Percentiles rank a stretch among this genome's conserved stretches.
phyloP scores from a whole-genome alignment of 30 jellyfish, hydroid and myxozoan genomes.

The Turritopsis dohrnii region DNA sequence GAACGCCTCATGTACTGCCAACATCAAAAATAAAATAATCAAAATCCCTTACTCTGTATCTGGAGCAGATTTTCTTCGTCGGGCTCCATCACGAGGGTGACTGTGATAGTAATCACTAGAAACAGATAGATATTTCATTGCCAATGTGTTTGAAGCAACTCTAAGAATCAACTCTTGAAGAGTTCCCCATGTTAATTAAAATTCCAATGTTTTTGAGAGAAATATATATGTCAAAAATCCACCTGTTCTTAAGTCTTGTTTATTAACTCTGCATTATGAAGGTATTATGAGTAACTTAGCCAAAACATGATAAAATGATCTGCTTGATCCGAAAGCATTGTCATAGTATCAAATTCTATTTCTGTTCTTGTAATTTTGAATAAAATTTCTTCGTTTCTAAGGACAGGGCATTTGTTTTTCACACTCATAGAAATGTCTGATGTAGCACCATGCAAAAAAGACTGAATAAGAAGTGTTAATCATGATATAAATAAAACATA shows the following conservation, averaged over 20 bases:
- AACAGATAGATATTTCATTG: not conserved
- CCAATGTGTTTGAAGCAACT: not conserved
- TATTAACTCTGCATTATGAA: not conserved
- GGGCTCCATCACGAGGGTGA: not conserved
- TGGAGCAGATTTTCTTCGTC: slow-evolving; percentile 5
- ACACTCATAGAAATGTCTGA: too few species aligned
- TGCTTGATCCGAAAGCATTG: too few species aligned
- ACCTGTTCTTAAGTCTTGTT: not conserved
- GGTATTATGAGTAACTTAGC: not conserved
- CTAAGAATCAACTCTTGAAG: too few species aligned
- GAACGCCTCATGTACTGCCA: not conserved
- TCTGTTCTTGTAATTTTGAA: too few species aligned
- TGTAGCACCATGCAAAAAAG: too few species aligned
- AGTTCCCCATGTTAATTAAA: too few species aligned
- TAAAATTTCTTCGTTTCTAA: too few species aligned
- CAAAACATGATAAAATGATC: not conserved
- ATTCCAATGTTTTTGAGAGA: not conserved
- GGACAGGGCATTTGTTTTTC: too few species aligned
- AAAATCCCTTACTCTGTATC: not conserved
- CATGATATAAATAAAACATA: too few species aligned
- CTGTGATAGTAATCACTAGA: not conserved
- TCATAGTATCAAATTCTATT: too few species aligned
- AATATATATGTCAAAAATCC: not conserved
- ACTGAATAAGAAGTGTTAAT: too few species aligned
- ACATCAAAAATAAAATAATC: not conserved